These are phyloP conservation scores for Laticauda laticaudata DNA, from an alignment of 2,113 vertebrate species.

Conservation along the genomic window DNA sequence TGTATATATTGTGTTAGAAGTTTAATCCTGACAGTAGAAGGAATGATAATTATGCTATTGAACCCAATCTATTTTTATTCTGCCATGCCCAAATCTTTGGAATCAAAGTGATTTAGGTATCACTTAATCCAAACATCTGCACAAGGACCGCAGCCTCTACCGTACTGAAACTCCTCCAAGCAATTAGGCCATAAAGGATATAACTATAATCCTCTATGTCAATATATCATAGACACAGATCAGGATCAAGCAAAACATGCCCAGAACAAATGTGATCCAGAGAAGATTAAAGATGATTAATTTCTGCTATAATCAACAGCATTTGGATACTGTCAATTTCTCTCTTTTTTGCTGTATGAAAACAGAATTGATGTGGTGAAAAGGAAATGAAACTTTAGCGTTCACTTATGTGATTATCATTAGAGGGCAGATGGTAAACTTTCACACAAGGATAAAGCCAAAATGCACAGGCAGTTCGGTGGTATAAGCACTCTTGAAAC, in stretches of 20 bases:
- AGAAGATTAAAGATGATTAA: background rate
- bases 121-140: slow-evolving; percentile 3
- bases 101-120: background rate
- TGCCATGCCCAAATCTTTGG: background rate
- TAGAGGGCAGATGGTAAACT: background rate
- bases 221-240: background rate
- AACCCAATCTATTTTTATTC: background rate
- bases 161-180: background rate
- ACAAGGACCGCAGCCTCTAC: background rate
- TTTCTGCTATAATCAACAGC: background rate
- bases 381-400: background rate
- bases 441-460: background rate
- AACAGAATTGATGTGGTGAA: background rate
- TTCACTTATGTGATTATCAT: background rate
- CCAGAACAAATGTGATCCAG: background rate
- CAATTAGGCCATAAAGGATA: background rate
- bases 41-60: slow-evolving; percentile 8
- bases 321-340: background rate
- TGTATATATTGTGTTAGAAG: slow-evolving; percentile 15
- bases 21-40: background rate
- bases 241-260: background rate
- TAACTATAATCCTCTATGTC: background rate
- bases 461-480: slow-evolving; percentile 1
- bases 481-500: slow-evolving; percentile 35
- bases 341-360: background rate